Evolutionary conservation across 2,113 vertebrate species (phyloP), one percentile per base, ranked within the genome.

Genomic region (Periophthalmodon schlosseri): DNA sequence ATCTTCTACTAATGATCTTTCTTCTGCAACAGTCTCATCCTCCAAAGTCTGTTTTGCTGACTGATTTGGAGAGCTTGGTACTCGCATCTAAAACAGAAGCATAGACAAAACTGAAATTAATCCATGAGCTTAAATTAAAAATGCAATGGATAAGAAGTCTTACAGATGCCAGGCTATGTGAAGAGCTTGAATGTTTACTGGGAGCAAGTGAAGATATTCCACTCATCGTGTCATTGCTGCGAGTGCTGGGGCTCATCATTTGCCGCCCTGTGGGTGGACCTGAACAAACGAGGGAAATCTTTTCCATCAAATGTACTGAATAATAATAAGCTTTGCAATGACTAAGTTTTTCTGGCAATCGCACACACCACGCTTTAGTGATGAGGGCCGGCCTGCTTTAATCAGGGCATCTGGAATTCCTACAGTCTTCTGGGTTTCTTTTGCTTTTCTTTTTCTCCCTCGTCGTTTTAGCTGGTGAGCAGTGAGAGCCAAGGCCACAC

Each of bases 391-490:
- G 68, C 95, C 95, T 23, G 94, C 91, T 57, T 94, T 94, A 63
- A 97, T 77, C 82, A 96, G 87, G 15, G 93, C 94, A 10, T 96
- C 94, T 0, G 96, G 94, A 60, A 96, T 92, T 0, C 90, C 92
- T 57, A 94, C 93, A 0, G 93, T 91, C 72, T 95, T 96, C 74
- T 93, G 93, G 0, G 81, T 83, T 0, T 94, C 89, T 76, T 94
- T 94, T 33, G 86, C 90, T 0, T 97, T 98, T 91, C 96, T 95
- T 69, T 96, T 95, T 34, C 96, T 93, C 1, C 96, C 95, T 0
- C 97, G 94, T 1, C 98, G 92, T 86, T 99, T 99, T 63, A 99
- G 89, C 86, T 99, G 98, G 71, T 99, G 98, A 20, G 98, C 98
- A 0, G 97, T 96, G 20, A 99, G 93, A 33, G 97, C 97, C 92